Conservation (phyloP, 1,140 invertebrate genomes). For the Anoplolepis gracilipes region DNA sequence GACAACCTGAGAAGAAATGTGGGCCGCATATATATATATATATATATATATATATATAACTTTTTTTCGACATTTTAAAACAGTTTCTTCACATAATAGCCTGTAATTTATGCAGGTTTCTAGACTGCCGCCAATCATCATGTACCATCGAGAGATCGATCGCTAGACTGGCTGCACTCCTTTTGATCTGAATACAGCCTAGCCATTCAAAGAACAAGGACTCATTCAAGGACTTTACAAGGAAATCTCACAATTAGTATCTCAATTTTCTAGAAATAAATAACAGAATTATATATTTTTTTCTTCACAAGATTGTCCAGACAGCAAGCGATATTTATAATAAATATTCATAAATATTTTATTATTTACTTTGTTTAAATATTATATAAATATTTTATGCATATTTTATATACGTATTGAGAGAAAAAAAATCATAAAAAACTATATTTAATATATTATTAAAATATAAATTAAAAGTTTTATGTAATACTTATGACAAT, state of each 20-base stretch:
- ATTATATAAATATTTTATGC: too few relatives aligned
- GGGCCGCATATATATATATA: neutral
- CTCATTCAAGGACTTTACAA: neutral
- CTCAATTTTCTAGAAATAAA: neutral
- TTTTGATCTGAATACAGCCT: neutral
- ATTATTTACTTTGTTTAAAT: too few relatives aligned
- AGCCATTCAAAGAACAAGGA: neutral
- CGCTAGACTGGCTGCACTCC: neutral
- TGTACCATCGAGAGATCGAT: constrained; percentile 40
- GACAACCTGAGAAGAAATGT: neutral
- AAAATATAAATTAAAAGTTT: too few relatives aligned
- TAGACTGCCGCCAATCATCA: constrained; percentile 7
- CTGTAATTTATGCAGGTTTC: constrained; percentile 44
- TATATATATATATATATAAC: too few relatives aligned
- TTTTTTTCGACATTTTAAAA: neutral
- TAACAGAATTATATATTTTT: neutral
- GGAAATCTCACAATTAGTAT: neutral
- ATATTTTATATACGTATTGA: too few relatives aligned
- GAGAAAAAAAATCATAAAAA: too few relatives aligned
- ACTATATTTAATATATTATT: too few relatives aligned
- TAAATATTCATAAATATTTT: too few relatives aligned
- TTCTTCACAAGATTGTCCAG: neutral
- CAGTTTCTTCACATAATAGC: neutral
- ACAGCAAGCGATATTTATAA: too few relatives aligned
- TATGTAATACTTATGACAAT: too few relatives aligned